Base-by-base conservation (phyloP, 2,113 vertebrate genomes). In the Poeciliopsis retropinna region DNA sequence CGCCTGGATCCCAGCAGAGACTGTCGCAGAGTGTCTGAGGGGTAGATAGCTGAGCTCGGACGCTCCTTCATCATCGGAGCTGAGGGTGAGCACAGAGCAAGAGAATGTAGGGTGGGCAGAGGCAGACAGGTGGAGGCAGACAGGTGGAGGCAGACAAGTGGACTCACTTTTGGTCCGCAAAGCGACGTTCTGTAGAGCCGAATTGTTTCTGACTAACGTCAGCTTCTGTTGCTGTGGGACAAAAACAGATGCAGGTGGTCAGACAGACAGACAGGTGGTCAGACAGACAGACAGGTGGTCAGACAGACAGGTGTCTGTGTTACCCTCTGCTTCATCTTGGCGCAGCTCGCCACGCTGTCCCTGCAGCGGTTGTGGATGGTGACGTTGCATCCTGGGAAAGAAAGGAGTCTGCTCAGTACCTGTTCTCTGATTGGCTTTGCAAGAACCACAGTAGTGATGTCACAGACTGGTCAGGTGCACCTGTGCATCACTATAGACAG, bases 1-100 rank as follows among this genome's bases (percentile, higher is more conserved):
- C 96, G 92, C 10, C 96, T 95, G 1, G 96, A 90, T 0, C 97
- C 96, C 0, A 98, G 96, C 47, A 98, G 88, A 0, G 96, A 97
- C 92, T 97, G 96, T 4, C 96, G 95, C 9, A 98, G 95, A 39
- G 95, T 97, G 87, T 99, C 97, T 0, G 97, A 97, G 3, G 97
- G 96, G 72, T 98, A 98, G 75, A 98, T 97, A 79, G 97, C 97
- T 0, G 97, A 99, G 41, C 92, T 96, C 0, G 97, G 97, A n/a
- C 97, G 95, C 85, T 98, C 97, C 84, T 97, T 95, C 76, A 95
- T 88, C 79, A 88, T 94, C 8, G 95, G 93, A 0, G 95, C 97
- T 81, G 72, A 44, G 29, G 41, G n/a, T 12, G 63, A 66, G 41
- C 54, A 63, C n/a, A 64, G 34, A 44, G 29, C 17, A 32, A 6